Conservation (phyloP, 2,113 vertebrate genomes). For the Pycnonotus jocosus region DNA sequence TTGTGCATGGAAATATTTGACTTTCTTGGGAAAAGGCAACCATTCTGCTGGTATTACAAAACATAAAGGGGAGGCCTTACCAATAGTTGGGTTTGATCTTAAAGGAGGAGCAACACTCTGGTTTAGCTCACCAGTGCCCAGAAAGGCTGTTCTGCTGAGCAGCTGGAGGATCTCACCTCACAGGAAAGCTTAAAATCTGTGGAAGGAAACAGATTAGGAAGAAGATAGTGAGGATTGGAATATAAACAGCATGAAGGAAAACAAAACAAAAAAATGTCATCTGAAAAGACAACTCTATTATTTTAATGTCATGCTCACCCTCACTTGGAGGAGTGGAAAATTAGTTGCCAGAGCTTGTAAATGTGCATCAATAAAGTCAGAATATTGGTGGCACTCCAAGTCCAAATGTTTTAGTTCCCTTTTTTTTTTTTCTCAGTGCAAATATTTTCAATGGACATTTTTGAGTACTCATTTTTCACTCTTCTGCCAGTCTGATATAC, state of each 20-base stretch:
- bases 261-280: too few species aligned
- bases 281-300: neutral
- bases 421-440: neutral
- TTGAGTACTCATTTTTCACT: neutral
- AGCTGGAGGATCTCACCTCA: neutral
- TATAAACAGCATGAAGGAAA: neutral
- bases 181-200: neutral
- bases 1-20: fast-evolving
- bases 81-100: neutral
- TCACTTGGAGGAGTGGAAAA: neutral
- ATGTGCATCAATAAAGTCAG: neutral
- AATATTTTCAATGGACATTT: neutral
- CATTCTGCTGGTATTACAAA: neutral
- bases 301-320: neutral
- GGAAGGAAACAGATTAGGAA: neutral
- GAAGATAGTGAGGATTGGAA: neutral
- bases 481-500: neutral
- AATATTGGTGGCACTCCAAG: neutral
- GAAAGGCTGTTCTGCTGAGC: neutral
- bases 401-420: neutral
- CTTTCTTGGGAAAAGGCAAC: neutral
- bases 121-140: neutral
- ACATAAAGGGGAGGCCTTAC: neutral
- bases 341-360: neutral
- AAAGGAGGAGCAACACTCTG: neutral